These are phyloP conservation scores for western clawed frog (Xenopus tropicalis) DNA, from an alignment of 2,113 vertebrate genomes.

Conservation along the genomic window DNA sequence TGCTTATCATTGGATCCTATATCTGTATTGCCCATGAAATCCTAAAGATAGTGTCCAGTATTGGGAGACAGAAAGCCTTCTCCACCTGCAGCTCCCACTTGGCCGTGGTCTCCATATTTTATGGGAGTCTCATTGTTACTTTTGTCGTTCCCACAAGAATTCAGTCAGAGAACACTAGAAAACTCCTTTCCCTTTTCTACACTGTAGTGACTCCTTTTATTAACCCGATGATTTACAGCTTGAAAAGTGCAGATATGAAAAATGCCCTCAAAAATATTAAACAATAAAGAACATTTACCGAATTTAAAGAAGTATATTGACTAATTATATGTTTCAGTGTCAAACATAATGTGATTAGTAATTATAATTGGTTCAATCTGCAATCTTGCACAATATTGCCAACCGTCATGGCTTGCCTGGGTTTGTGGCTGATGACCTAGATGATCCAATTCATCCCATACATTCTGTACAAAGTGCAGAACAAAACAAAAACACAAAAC, in stretches of 20 bases:
- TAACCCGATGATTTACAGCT: slow-evolving; percentile 20
- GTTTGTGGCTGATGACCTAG: too few relatives aligned
- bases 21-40: slow-evolving; percentile 13
- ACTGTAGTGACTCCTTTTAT: slow-evolving; percentile 23
- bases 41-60: slow-evolving; percentile 17
- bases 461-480: too few relatives aligned
- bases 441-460: too few relatives aligned
- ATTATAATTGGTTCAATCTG: too few relatives aligned
- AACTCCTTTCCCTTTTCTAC: slow-evolving; percentile 21
- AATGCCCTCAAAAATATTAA: not conserved
- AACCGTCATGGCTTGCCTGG: too few relatives aligned
- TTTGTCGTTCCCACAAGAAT: slow-evolving; percentile 1
- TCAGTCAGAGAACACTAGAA: not conserved
- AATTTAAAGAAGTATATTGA: not conserved
- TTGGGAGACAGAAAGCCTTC: slow-evolving; percentile 28
- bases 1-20: slow-evolving; percentile 15
- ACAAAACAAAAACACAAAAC: too few relatives aligned
- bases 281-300: not conserved
- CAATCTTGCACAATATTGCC: too few relatives aligned
- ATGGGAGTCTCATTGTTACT: slow-evolving; percentile 4
- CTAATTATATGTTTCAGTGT: too few relatives aligned
- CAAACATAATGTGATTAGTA: too few relatives aligned
- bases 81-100: slow-evolving; percentile 31
- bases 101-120: slow-evolving; percentile 18
- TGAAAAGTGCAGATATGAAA: slow-evolving; percentile 17